Evolutionary conservation across 2,888 invertebrate genomes (phyloP).

Genomic region (Tromatobia lineatoria): DNA sequence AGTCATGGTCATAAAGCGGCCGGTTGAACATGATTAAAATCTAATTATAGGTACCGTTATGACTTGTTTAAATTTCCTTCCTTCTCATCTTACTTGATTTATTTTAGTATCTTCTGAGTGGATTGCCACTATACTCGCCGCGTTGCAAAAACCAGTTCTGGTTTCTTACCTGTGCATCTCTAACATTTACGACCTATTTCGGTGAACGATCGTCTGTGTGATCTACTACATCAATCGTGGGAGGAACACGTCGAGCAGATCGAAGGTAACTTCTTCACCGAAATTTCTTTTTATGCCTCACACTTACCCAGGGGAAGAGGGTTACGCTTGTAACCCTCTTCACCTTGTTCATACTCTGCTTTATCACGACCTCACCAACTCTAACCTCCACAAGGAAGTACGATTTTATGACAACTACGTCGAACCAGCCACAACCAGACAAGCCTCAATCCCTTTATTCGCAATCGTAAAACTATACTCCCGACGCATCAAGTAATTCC

Average conservation of each 20-base stretch:
- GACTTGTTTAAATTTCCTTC: not conserved
- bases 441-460: not conserved
- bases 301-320: not conserved
- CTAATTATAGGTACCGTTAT: constrained; percentile 17
- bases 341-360: constrained; percentile 10
- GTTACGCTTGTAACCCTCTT: constrained; percentile 3
- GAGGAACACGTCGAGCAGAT: constrained; percentile 47
- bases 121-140: constrained; percentile 21
- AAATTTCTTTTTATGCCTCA: constrained; percentile 51
- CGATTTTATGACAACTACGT: constrained; percentile 61
- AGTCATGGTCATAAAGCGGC: not conserved
- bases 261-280: constrained; percentile 41
- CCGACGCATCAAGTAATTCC: constrained; percentile 29
- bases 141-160: constrained; percentile 40
- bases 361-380: constrained; percentile 30
- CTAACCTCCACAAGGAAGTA: constrained; percentile 4
- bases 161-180: not conserved
- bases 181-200: constrained; percentile 53
- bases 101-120: constrained; percentile 49
- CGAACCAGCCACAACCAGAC: constrained; percentile 31
- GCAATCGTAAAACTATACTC: constrained; percentile 43
- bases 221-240: constrained; percentile 46
- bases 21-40: constrained; percentile 3
- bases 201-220: constrained; percentile 13
- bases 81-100: constrained; percentile 34